Conservation (phyloP, 2,797 vertebrate species). For the Balearica regulorum region DNA sequence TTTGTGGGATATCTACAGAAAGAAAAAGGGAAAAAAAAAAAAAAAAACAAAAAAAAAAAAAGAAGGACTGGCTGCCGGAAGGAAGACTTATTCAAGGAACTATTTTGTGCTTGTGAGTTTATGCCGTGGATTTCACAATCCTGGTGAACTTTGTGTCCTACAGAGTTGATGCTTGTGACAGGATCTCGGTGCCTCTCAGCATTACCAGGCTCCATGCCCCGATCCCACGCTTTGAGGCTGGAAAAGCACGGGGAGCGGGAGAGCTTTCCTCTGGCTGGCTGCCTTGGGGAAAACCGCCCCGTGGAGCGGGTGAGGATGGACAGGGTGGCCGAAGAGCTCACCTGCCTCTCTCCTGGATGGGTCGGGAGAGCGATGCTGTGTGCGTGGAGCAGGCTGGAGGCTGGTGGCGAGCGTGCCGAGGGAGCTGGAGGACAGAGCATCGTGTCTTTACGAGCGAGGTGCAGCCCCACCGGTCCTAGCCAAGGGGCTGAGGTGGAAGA, state of each 20-base stretch:
- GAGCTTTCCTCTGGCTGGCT: background rate
- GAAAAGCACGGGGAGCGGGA: background rate
- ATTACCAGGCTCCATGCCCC: accelerated
- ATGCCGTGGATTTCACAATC: conserved; percentile 68
- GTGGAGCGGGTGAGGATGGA: background rate
- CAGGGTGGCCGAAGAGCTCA: background rate
- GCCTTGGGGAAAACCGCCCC: background rate
- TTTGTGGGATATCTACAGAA: conserved; percentile 30
- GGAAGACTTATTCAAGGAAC: conserved; percentile 69
- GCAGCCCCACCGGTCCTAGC: background rate
- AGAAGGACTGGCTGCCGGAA: conserved; percentile 65
- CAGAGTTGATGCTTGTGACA: background rate
- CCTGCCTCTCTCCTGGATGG: background rate
- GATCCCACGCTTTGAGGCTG: background rate
- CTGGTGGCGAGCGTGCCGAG: accelerated
- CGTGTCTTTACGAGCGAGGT: accelerated
- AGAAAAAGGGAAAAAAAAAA: accelerated
- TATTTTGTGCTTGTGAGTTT: conserved; percentile 73
- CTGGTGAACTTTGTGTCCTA: background rate
- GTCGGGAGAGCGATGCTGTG: background rate
- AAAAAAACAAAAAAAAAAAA: background rate
- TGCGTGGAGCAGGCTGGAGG: background rate
- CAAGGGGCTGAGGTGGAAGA: background rate
- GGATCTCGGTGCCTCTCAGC: background rate
- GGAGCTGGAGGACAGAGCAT: background rate